A percentile compares a stretch with the other conserved stretches of the same genome.
Evolutionary conservation across 2,888 invertebrate species (phyloP).

Genomic region (Apodemia mormo): DNA sequence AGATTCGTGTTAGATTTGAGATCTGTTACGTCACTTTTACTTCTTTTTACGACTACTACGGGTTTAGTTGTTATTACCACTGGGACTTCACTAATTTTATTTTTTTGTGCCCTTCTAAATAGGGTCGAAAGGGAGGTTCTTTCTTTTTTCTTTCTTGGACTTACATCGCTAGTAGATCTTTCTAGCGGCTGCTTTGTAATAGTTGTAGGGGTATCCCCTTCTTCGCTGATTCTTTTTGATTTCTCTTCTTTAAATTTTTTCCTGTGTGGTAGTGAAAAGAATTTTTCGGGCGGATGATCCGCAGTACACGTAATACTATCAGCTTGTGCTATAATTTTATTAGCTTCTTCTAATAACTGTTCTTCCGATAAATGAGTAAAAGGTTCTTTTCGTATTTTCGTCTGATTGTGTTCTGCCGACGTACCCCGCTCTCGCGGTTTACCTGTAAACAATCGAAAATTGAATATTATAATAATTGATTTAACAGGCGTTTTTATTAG

Average conservation of each 20-base stretch:
- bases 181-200: slow-evolving; percentile 65
- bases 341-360: slow-evolving; percentile 89
- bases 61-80: slow-evolving; percentile 74
- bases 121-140: slow-evolving; percentile 85
- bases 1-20: slow-evolving; percentile 77
- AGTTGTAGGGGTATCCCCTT: slow-evolving; percentile 61
- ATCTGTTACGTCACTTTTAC: slow-evolving; percentile 85
- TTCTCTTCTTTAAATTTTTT: slow-evolving; percentile 76
- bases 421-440: slow-evolving; percentile 72
- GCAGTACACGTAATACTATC: slow-evolving; percentile 86
- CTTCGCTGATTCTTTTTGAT: slow-evolving; percentile 79
- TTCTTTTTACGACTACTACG: slow-evolving; percentile 73
- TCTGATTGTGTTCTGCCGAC: slow-evolving; percentile 54
- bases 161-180: slow-evolving; percentile 82
- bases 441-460: slow-evolving; percentile 57
- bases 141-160: slow-evolving; percentile 70
- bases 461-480: slow-evolving; percentile 20
- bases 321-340: slow-evolving; percentile 87
- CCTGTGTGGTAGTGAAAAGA: slow-evolving; percentile 85
- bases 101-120: slow-evolving; percentile 83
- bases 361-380: slow-evolving; percentile 87
- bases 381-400: slow-evolving; percentile 72
- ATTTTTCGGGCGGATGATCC: slow-evolving; percentile 83
- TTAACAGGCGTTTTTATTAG: not conserved
- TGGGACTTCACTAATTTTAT: slow-evolving; percentile 73